Evolutionary conservation across 2,113 vertebrate species (phyloP).

Genomic region (Mellivora capensis): DNA sequence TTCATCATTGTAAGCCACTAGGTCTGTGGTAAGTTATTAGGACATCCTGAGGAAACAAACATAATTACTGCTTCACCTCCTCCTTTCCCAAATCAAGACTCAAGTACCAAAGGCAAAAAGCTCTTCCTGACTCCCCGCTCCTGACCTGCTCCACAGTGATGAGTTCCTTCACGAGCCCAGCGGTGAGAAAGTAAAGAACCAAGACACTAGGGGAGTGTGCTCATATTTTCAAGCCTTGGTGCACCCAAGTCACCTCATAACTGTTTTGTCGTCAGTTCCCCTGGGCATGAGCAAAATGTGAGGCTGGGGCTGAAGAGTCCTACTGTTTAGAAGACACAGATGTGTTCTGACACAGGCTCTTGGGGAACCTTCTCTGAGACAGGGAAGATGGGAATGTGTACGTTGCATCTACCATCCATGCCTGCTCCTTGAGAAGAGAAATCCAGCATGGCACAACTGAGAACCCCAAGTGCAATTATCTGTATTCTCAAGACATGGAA

Average conservation of each 20-base stretch:
- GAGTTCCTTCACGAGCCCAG: not conserved
- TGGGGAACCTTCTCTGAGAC: too few relatives aligned
- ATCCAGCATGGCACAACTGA: not conserved
- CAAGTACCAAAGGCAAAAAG: not conserved
- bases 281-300: not conserved
- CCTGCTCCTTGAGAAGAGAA: not conserved
- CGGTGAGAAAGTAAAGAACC: not conserved
- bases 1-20: not conserved
- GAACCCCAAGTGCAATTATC: not conserved
- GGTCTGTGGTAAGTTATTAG: not conserved
- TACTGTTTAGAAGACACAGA: not conserved
- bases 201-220: fast-evolving
- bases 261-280: not conserved
- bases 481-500: not conserved
- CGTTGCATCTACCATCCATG: not conserved
- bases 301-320: not conserved
- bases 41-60: not conserved
- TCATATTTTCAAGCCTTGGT: not conserved
- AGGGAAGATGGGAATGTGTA: not conserved
- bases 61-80: not conserved
- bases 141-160: not conserved
- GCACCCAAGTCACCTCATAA: not conserved
- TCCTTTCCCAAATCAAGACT: not conserved
- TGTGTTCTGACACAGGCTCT: not conserved
- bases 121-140: not conserved